Base-by-base conservation (phyloP, 23 tunicate species). In the Phallusia fumigata region DNA sequence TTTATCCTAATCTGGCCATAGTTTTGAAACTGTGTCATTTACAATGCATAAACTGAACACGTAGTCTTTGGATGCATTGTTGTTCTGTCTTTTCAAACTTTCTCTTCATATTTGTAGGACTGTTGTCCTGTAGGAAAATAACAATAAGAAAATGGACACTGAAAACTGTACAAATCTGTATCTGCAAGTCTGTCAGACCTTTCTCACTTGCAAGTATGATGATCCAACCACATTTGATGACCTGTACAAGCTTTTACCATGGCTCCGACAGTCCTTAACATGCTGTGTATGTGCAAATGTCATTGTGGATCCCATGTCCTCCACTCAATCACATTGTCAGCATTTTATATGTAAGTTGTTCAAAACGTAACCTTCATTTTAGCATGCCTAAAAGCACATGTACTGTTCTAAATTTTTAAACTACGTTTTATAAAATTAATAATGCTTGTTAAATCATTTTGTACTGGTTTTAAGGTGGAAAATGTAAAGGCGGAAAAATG, bases 271-370 rank as follows among this genome's bases (percentile, higher is more conserved):
- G 40, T 92, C 97, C 1, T 36, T 92, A 32, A 92, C 88, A 5
- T 92, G 97, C 45, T 92, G 97, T 76, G 85, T 92, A 24, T 92
- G 97, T 79, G 78, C 92, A 50, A 80, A 84, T 36, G 97, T 92
- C 64, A 80, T 92, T 32, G 73, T 33, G 19, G 83, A 87, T 44
- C 97, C 97, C 18, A 92, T 92, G 97, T 87, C 97, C 32, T 92
- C 97, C 1, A 92, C 97, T 0, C 88, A 92, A 49, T 87, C 97
- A 12, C 88, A 90, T 30, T 92, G 97, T 74, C 97, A 92, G 53
- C 97, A 92, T 87, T 92, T 92, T 35, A 65, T 92, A 22, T 92
- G 97, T 92, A 76, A 87, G 91, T 91, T 31, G 47, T 13, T 85
- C 18, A 24, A 18, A 18, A 5, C 35, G 78, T 5, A 19, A 74